Percentiles rank a stretch among this genome's conserved stretches.
Evolutionary conservation across 92 coral and sea anemone genomes (phyloP).

Genomic region (Anthopleura xanthogrammica): DNA sequence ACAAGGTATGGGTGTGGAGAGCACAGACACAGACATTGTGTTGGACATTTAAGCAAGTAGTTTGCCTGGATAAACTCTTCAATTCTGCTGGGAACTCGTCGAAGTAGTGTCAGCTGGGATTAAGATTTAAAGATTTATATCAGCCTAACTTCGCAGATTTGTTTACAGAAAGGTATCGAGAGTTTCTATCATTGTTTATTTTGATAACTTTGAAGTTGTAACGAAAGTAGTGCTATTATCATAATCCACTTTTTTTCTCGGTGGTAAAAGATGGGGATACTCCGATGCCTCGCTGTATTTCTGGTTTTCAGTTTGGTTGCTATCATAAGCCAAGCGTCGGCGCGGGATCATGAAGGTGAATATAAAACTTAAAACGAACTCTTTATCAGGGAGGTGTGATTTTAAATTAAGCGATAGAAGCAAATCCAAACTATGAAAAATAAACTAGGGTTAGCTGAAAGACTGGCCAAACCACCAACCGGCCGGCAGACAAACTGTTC

Average conservation of each 20-base stretch:
- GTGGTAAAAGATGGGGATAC: not conserved
- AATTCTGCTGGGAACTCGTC: not conserved
- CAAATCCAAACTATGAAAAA: no score
- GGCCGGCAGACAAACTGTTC: no score
- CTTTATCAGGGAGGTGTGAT: no score
- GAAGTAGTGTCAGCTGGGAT: not conserved
- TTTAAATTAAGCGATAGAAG: no score
- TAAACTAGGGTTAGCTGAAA: no score
- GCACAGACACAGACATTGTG: no score
- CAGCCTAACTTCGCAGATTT: not conserved
- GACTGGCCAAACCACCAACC: no score
- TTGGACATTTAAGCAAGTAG: no score
- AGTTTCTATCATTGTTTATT: not conserved
- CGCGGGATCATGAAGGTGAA: not conserved
- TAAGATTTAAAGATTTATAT: not conserved
- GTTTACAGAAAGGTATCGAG: not conserved
- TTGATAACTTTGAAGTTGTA: not conserved
- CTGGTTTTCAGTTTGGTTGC: not conserved
- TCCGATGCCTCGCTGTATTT: not conserved
- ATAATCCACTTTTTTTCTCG: not conserved
- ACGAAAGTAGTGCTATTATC: not conserved
- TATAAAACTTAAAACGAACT: not conserved
- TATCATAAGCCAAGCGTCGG: not conserved
- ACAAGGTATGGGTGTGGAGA: no score
- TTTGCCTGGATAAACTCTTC: not conserved